Base-by-base conservation (phyloP, 2,113 vertebrate species). In the Andinoacara biseriatus region DNA sequence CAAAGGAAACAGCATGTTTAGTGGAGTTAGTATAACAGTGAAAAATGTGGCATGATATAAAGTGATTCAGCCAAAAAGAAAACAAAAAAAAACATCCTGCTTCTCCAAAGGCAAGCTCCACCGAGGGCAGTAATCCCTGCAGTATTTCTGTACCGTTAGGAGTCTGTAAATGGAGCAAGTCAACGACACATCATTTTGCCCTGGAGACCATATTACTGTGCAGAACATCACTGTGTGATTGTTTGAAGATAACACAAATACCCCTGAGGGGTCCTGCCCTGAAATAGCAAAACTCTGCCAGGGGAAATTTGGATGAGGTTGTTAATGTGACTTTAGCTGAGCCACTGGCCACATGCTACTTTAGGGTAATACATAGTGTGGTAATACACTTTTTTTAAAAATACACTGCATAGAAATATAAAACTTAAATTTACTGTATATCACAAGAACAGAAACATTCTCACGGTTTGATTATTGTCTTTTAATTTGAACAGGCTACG, bases 401-500 rank as follows among this genome's bases (percentile, higher is more conserved):
- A 17, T 54, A 54, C 1, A 54, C 8, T 31, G 10, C 46, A 76
- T 49, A 57, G 3, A 40, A 40, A 82, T 49, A 59, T 5, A 9
- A 76, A 81, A 29, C 3, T 7, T 7, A 3, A 0, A 65, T 17
- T 57, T n/a, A 43, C 9, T 56, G 1, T 18, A 33, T 58, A 54
- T 33, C 4, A 29, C 15, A 11, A n/a, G 2, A 72, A 56, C 18
- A 54, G 0, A 33, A 20, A n/a, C 22, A 46, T 60, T 75, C 9
- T 58, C n/a, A 40, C 58, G 15, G 40, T 38, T 57, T 17, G 1
- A 63, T n/a, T 33, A 2, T 62, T 24, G 33, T 2, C 17, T 76
- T 76, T 86, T 46, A 5, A 18, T 74, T 29, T 81, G 18, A 77
- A 78, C 86, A 96, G 95, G 95, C 54, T 96, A 95, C 2, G 95